Conservation (phyloP, 2,113 vertebrate species). For the Tylochromis polylepis region DNA sequence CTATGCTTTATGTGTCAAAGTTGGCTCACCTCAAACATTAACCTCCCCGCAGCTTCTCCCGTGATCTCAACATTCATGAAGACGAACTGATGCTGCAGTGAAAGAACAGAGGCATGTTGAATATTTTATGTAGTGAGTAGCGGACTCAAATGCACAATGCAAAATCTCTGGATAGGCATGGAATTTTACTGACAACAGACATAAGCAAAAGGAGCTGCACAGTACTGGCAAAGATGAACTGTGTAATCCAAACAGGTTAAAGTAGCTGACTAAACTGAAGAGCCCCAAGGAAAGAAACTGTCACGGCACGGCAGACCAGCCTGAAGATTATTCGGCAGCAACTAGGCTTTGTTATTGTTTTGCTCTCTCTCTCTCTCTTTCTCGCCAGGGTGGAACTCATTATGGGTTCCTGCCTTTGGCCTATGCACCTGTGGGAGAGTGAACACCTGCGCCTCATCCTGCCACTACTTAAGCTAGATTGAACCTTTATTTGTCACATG, state of each 20-base stretch:
- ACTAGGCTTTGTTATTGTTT: too few relatives aligned
- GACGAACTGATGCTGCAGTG: slow-evolving; percentile 75
- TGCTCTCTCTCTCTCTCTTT: too few relatives aligned
- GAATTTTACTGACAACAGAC: neutral
- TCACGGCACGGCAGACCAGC: too few relatives aligned
- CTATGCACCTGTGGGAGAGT: too few relatives aligned
- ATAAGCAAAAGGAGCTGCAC: neutral
- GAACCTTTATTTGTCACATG: too few relatives aligned
- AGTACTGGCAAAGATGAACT: neutral
- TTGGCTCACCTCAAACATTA: slow-evolving; percentile 83
- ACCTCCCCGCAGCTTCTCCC: slow-evolving; percentile 68
- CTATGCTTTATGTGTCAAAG: neutral
- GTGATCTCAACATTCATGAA: slow-evolving; percentile 80
- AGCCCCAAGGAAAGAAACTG: neutral
- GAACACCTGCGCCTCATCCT: too few relatives aligned
- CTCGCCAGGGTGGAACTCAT: too few relatives aligned
- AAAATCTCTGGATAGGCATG: neutral
- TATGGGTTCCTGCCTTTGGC: too few relatives aligned
- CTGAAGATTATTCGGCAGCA: too few relatives aligned
- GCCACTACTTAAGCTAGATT: too few relatives aligned
- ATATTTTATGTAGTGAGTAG: neutral
- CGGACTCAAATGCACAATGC: neutral
- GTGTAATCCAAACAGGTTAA: neutral
- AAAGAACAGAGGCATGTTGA: neutral
- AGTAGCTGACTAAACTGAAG: neutral